phyloP scores from a whole-genome alignment of 2,888 invertebrate genomes.

The Galeruca laticollis region DNA sequence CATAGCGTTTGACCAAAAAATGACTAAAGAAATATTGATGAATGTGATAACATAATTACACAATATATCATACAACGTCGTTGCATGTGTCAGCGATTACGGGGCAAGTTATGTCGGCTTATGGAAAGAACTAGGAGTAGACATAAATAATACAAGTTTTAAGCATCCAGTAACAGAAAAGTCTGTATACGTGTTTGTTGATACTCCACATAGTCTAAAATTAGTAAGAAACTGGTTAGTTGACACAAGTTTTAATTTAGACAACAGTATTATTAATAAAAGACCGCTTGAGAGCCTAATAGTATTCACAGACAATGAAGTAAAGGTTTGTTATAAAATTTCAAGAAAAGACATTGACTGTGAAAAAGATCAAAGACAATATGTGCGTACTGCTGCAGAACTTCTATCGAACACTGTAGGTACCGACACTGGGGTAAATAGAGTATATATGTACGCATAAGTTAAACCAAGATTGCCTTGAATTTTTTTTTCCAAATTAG shows the following conservation, averaged over 20 bases:
- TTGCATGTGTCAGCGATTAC: constrained; percentile 38
- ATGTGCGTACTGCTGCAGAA: not conserved
- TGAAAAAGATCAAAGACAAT: not conserved
- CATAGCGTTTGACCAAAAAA: constrained; percentile 50
- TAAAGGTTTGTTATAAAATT: too few relatives aligned
- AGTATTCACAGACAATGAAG: not conserved
- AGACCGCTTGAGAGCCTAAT: not conserved
- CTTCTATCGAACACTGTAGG: not conserved
- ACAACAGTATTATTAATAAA: not conserved
- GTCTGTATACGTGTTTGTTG: constrained; percentile 45
- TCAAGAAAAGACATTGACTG: not conserved
- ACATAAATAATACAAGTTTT: constrained; percentile 11
- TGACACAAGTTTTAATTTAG: constrained; percentile 23
- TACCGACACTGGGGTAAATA: not conserved
- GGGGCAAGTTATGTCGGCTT: constrained; percentile 51
- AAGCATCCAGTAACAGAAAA: constrained; percentile 38
- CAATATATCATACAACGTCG: constrained; percentile 10
- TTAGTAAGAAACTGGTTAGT: constrained; percentile 45
- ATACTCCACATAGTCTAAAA: constrained; percentile 47
- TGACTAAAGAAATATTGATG: constrained; percentile 35
- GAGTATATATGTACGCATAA: not conserved
- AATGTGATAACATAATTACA: constrained; percentile 14
- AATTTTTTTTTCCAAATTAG: too few relatives aligned
- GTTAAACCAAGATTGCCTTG: too few relatives aligned
- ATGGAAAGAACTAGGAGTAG: constrained; percentile 15